Conservation (phyloP, 2,797 vertebrate genomes). For the Micromesistius poutassou region DNA sequence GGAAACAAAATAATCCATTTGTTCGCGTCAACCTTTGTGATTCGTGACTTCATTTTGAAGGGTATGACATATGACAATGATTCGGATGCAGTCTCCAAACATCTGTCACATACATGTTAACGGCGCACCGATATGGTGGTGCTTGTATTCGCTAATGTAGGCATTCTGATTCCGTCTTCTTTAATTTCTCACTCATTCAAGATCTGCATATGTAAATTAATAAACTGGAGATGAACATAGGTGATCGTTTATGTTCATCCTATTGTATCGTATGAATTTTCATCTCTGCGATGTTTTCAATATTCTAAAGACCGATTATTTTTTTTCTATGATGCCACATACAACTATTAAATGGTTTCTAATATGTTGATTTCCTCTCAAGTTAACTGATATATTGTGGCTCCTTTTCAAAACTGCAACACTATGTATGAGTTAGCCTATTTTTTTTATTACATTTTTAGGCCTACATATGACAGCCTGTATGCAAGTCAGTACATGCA, state of each 20-base stretch:
- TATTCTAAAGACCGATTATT: not conserved
- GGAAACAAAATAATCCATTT: not conserved
- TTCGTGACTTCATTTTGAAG: not conserved
- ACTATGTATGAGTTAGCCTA: not conserved
- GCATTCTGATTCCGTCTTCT: not conserved
- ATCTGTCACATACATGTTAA: not conserved
- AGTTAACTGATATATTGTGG: not conserved
- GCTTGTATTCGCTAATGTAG: not conserved
- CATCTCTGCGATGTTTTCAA: not conserved
- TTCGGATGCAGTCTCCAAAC: not conserved
- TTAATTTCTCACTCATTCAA: not conserved
- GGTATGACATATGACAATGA: not conserved
- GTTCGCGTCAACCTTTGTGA: not conserved
- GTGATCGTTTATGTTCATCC: not conserved
- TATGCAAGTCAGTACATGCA: not conserved
- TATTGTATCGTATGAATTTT: not conserved
- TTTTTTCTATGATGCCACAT: not conserved
- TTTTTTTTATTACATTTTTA: not conserved
- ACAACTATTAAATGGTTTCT: not conserved
- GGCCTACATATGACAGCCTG: not conserved
- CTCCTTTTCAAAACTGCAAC: not conserved
- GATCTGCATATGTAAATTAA: not conserved
- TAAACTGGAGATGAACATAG: not conserved
- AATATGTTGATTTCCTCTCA: not conserved
- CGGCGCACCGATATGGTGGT: not conserved